Conservation (phyloP, 2,113 vertebrate genomes). For the Sinocyclocheilus maitianheensis region DNA sequence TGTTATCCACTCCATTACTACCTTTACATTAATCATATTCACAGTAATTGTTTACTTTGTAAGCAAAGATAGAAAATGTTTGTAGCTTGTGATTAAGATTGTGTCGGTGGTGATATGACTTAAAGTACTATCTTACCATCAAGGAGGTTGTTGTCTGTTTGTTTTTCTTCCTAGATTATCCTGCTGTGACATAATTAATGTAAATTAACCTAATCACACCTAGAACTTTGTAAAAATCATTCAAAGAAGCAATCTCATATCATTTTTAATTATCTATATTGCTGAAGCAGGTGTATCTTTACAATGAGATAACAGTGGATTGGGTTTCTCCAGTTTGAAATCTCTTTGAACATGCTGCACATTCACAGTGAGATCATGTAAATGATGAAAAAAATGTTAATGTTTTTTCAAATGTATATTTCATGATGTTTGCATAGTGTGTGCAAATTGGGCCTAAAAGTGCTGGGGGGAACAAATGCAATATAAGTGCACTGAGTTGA, state of each 20-base stretch:
- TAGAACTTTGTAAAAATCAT: not conserved
- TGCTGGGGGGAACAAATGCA: not conserved
- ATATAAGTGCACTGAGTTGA: not conserved
- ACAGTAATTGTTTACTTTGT: not conserved
- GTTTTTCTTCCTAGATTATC: not conserved
- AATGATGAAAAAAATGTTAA: not conserved
- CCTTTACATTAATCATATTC: not conserved
- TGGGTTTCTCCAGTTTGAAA: not conserved
- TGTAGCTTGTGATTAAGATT: not conserved
- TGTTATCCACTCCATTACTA: not conserved
- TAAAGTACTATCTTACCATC: not conserved
- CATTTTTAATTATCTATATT: not conserved
- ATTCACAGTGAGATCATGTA: constrained; percentile 40
- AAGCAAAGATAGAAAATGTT: not conserved
- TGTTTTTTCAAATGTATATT: not conserved
- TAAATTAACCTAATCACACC: not conserved
- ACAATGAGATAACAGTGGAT: not conserved
- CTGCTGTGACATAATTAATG: not conserved
- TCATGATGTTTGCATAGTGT: constrained; percentile 9
- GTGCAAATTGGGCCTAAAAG: not conserved
- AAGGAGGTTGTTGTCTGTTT: not conserved
- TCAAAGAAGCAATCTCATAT: not conserved
- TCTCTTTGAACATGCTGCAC: constrained; percentile 21
- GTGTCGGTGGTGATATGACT: not conserved
- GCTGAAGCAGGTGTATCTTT: not conserved